These are phyloP conservation scores for Chromobotia macracanthus DNA, from an alignment of 2,797 vertebrate species.

Conservation along the genomic window DNA sequence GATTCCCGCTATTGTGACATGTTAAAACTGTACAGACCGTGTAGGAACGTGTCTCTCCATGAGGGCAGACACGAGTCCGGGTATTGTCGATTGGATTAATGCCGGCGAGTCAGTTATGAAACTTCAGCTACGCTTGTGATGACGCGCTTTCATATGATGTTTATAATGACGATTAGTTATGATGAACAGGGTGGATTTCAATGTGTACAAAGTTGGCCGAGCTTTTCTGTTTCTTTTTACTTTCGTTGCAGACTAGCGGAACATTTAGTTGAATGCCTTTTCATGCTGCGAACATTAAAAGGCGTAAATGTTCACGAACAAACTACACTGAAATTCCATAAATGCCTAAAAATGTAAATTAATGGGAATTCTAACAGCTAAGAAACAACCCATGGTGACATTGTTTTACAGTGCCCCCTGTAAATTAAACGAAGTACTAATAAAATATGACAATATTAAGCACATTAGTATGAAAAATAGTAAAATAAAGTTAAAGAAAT, in stretches of 20 bases:
- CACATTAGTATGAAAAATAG: no score
- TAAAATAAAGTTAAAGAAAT: no score
- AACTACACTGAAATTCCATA: no score
- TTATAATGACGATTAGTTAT: not conserved
- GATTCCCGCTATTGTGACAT: slow-evolving; percentile 30
- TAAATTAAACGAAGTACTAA: no score
- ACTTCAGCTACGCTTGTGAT: not conserved
- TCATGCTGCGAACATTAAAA: no score
- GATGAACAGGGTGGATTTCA: not conserved
- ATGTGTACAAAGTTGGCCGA: not conserved
- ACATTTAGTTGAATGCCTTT: no score
- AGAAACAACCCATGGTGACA: no score
- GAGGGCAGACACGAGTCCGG: slow-evolving; percentile 20
- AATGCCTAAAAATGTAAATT: no score
- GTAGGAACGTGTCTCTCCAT: slow-evolving; percentile 29
- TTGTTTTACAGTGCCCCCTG: no score
- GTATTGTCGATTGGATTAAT: not conserved
- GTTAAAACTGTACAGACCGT: not conserved
- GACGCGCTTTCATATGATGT: not conserved
- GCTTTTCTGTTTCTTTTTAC: not conserved
- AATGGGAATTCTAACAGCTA: no score
- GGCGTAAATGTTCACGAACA: no score
- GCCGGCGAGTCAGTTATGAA: slow-evolving; percentile 43
- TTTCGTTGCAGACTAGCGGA: not conserved
- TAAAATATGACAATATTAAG: no score